Evolutionary conservation across 1,140 invertebrate species (phyloP), one percentile per base, ranked within the genome.

Genomic region (Apis cerana): DNA sequence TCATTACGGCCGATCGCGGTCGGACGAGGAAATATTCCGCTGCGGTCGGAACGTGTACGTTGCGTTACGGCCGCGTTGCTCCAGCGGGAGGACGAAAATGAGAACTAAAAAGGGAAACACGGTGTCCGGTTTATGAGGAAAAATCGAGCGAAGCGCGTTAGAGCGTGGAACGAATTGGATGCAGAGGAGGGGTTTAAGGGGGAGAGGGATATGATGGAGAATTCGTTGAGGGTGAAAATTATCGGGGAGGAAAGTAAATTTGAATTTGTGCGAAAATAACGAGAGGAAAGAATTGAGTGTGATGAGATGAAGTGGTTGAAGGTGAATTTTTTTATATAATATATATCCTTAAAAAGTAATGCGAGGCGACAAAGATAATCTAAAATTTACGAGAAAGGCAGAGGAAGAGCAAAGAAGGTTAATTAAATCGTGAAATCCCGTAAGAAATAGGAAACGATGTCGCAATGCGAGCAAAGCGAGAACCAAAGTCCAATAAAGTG

Each of bases 1-100:
- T 90, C 86, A 87, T 90, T 90, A 91, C 90, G 82, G 69, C 43
- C 85, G 81, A 89, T 89, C 88, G 86, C 81, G 72, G 62, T 64
- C 69, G 61, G 72, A 83, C 85, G 87, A 88, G 86, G 74, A 88
- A 91, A 91, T 87, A 89, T 74, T 80, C 67, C 52, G 67, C 71
- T 87, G 86, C 80, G 86, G 88, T 88, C 81, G 65, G 27, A 62
- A 56, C 52, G 80, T 74, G 54, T 67, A 61, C 58, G 33, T 50
- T 56, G 43, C 19, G 70, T 72, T 72, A 79, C 61, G n/a, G 15
- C 59, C 71, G 43, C n/a, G 10, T 43, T 27, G 75, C 54, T 19
- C 56, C n/a, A 13, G 0, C 52, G 56, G 21, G 69, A 69, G 54
- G 65, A 43, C 64, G 33, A 68, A 58, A 75, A 86, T 59, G 56